A percentile compares a stretch with the other conserved stretches of the same genome.
Evolutionary conservation across 2,888 invertebrate species (phyloP).

Genomic region (Rhingia rostrata): DNA sequence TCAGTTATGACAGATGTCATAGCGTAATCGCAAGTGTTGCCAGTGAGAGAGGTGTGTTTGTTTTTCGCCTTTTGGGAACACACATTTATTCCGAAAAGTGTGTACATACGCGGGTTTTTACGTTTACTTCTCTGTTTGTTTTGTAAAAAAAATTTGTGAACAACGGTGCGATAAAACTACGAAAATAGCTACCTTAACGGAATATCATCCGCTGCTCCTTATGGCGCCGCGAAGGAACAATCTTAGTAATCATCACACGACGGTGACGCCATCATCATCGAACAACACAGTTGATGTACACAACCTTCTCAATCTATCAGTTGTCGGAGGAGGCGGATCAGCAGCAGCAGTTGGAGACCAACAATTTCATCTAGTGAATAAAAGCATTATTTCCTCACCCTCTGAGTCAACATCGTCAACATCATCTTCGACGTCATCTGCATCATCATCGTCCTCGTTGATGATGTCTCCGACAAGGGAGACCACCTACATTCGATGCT

Average conservation of each 20-base stretch:
- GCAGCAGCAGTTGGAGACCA: constrained; percentile 60
- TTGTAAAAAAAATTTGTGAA: constrained; percentile 21
- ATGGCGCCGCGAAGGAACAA: constrained; percentile 85
- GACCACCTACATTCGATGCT: constrained; percentile 86
- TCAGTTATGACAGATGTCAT: constrained; percentile 36
- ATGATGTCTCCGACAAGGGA: constrained; percentile 78
- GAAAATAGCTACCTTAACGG: constrained; percentile 77
- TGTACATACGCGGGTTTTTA: constrained; percentile 9
- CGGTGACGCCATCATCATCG: constrained; percentile 75
- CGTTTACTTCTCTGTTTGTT: neutral
- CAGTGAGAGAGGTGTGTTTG: neutral
- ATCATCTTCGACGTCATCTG: constrained; percentile 45
- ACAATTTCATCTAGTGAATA: constrained; percentile 35
- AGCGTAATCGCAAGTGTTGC: constrained; percentile 10
- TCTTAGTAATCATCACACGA: constrained; percentile 76
- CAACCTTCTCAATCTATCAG: constrained; percentile 78
- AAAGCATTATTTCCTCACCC: constrained; percentile 50
- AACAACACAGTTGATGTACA: constrained; percentile 79
- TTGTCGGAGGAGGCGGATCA: constrained; percentile 55
- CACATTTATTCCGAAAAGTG: neutral
- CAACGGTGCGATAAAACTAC: constrained; percentile 74
- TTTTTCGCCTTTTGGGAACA: neutral
- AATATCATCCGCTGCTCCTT: constrained; percentile 78
- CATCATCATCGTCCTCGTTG: constrained; percentile 55
- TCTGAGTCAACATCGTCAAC: constrained; percentile 9